Evolutionary conservation across 2,888 invertebrate genomes (phyloP).

Genomic region (Erebia ligea): DNA sequence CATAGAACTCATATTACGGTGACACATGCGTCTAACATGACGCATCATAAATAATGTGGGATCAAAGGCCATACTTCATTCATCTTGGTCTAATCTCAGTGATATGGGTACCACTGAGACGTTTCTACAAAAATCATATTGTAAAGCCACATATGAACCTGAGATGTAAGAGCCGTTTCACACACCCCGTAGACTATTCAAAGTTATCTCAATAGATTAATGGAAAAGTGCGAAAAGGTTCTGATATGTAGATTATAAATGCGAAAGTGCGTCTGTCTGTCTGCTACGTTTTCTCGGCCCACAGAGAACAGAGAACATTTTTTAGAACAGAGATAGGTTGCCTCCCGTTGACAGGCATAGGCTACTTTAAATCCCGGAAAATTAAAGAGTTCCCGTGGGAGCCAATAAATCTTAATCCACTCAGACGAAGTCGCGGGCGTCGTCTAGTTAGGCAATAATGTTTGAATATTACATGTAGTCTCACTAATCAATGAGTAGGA

Average conservation of each 20-base stretch:
- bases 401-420: no score
- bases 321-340: no score
- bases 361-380: no score
- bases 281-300: not conserved
- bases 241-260: not conserved
- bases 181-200: not conserved
- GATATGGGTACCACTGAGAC: slow-evolving; percentile 23
- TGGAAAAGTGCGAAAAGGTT: not conserved
- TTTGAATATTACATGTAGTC: no score
- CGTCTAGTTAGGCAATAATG: no score
- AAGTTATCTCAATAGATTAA: not conserved
- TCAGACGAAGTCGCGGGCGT: no score
- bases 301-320: no score
- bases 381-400: no score
- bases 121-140: slow-evolving; percentile 29
- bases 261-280: no score
- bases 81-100: slow-evolving; percentile 39
- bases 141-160: slow-evolving; percentile 3
- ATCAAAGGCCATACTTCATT: slow-evolving; percentile 34
- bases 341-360: no score
- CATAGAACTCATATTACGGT: slow-evolving; percentile 19
- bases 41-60: slow-evolving; percentile 29
- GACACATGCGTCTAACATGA: slow-evolving; percentile 7
- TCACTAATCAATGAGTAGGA: no score
- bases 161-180: slow-evolving; percentile 2